Evolutionary conservation across 2,888 invertebrate species (phyloP).

Genomic region (Euplagia quadripunctaria): DNA sequence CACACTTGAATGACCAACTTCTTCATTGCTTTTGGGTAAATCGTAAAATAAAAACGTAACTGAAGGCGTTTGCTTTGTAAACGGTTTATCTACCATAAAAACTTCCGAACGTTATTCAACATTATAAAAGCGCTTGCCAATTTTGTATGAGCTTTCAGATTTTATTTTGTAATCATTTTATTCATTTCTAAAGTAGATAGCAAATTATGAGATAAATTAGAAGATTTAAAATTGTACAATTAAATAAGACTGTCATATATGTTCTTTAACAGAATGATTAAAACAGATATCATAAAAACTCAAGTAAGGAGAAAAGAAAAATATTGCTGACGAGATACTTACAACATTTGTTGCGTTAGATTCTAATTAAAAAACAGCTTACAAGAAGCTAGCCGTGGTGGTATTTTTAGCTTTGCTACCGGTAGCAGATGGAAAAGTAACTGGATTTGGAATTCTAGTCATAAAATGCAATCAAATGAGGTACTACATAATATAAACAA

Average conservation of each 20-base stretch:
- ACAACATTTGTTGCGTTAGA: no score
- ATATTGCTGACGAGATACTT: no score
- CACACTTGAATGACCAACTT: slow-evolving; percentile 31
- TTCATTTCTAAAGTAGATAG: slow-evolving; percentile 3
- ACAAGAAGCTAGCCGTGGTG: no score
- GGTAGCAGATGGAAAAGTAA: no score
- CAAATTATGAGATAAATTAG: neutral
- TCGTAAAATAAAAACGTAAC: slow-evolving; percentile 48
- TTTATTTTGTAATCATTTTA: slow-evolving; percentile 2
- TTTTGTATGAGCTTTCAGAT: neutral
- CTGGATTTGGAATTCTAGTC: no score
- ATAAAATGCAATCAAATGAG: no score
- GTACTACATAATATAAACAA: no score
- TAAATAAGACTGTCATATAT: neutral
- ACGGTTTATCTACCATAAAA: slow-evolving; percentile 53
- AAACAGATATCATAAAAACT: no score
- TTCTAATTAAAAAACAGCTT: no score
- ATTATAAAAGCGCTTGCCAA: slow-evolving; percentile 26
- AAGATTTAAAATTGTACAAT: neutral
- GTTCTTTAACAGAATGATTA: neutral
- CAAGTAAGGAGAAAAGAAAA: no score
- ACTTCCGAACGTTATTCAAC: slow-evolving; percentile 35
- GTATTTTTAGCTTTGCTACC: no score
- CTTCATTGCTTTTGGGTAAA: slow-evolving; percentile 21
- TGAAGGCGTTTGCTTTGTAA: slow-evolving; percentile 34